phyloP scores from a whole-genome alignment of 2,888 invertebrate species.

The Pegoplata infirma region DNA sequence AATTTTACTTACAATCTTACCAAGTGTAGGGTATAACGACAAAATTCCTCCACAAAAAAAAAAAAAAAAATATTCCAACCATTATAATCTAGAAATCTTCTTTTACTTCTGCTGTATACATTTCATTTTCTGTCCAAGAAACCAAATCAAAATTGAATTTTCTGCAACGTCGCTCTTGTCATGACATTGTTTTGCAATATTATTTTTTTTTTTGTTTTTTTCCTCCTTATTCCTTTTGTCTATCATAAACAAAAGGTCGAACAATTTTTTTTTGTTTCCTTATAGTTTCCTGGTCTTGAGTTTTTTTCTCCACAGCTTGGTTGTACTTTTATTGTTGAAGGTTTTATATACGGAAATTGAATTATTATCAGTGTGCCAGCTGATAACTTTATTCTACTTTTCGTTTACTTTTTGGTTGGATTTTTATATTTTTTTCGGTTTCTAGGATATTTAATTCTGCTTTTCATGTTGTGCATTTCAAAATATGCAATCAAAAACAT shows the following conservation, averaged over 20 bases:
- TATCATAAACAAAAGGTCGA: constrained; percentile 34
- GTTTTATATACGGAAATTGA: constrained; percentile 57
- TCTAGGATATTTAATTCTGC: neutral
- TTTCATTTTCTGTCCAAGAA: constrained; percentile 24
- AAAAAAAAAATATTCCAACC: too few species aligned
- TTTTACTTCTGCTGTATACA: too few species aligned
- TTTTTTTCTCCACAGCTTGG: constrained; percentile 1
- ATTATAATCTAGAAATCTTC: too few species aligned
- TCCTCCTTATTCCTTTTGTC: neutral
- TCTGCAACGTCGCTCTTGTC: constrained; percentile 60
- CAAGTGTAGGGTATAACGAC: too few species aligned
- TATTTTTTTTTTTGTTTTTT: constrained; percentile 13
- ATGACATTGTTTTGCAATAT: constrained; percentile 55
- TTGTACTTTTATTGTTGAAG: constrained; percentile 40
- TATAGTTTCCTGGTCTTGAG: constrained; percentile 47
- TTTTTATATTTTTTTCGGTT: neutral
- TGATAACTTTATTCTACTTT: constrained; percentile 49
- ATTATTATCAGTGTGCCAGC: constrained; percentile 59
- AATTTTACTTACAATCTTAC: too few species aligned
- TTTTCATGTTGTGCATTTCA: constrained; percentile 37
- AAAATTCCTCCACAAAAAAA: too few species aligned
- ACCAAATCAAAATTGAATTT: constrained; percentile 62
- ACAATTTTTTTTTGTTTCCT: constrained; percentile 34
- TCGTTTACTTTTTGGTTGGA: neutral
- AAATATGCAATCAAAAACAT: constrained; percentile 52